Conservation (phyloP, 2,888 invertebrate genomes). For the Cantharis rustica region DNA sequence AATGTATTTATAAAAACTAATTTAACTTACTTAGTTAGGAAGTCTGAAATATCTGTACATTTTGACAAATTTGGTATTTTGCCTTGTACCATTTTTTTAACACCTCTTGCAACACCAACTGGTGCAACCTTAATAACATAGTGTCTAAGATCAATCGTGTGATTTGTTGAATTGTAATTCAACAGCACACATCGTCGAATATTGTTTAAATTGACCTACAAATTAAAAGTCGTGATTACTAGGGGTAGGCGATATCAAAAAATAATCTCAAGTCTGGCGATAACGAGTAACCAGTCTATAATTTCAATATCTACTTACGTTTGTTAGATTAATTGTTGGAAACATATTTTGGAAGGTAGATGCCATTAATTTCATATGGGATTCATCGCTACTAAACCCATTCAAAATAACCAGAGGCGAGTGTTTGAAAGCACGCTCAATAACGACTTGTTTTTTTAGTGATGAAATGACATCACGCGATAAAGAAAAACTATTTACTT, state of each 20-base stretch:
- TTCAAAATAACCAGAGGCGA: slow-evolving; percentile 91
- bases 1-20: not conserved
- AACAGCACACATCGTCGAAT: slow-evolving; percentile 89
- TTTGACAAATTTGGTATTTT: slow-evolving; percentile 89
- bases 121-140: slow-evolving; percentile 93
- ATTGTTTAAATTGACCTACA: slow-evolving; percentile 81
- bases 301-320: slow-evolving; percentile 60
- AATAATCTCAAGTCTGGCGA: not conserved
- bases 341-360: slow-evolving; percentile 99
- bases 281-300: not conserved
- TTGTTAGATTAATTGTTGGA: slow-evolving; percentile 92
- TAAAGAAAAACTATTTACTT: slow-evolving; percentile 80
- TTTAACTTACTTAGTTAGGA: slow-evolving; percentile 76
- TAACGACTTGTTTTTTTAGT: slow-evolving; percentile 81
- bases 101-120: slow-evolving; percentile 85
- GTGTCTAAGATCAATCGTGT: slow-evolving; percentile 89
- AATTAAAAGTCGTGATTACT: slow-evolving; percentile 13
- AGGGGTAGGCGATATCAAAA: too few relatives aligned
- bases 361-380: slow-evolving; percentile 89
- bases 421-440: slow-evolving; percentile 81
- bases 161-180: slow-evolving; percentile 85
- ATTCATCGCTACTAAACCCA: slow-evolving; percentile 87
- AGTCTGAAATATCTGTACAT: slow-evolving; percentile 86
- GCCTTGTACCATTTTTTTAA: slow-evolving; percentile 90
- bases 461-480: slow-evolving; percentile 85